Base-by-base conservation (phyloP, 2,113 vertebrate genomes). In the Sphaerodactylus townsendi region DNA sequence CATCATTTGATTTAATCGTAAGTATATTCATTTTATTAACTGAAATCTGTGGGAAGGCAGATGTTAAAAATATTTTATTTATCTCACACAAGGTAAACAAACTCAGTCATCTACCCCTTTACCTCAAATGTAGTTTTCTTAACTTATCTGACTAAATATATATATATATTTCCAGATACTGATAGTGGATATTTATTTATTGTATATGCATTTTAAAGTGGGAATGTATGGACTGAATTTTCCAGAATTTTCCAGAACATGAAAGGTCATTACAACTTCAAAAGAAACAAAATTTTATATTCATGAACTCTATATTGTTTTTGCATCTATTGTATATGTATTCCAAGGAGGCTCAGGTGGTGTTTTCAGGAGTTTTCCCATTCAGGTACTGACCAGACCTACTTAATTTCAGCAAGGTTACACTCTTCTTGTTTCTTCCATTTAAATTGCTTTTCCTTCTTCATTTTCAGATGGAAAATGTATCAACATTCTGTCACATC, bases 1-100 rank as follows among this genome's bases (percentile, higher is more conserved):
- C 1, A 0, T 76, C 0, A 1, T 2, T 77, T 77, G 9, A 85
- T 48, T 50, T 2, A 0, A 15, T 69, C 28, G 10, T 70, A 65
- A 14, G 1, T 0, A 59, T 23, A 21, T 59, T 59, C 56, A 59
- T 13, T 76, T 90, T 86, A 82, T 85, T 56, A 33, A 4, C 21
- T 48, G 9, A 81, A 62, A 46, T 19, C 0, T 9, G 0, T 68
- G 39, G 30, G 1, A n/a, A 2, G 7, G 17, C 68, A 5, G 0
- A 17, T 33, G 68, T 85, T 81, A 62, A 56, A 39, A 80, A 7
- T 69, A 59, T 81, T 86, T 6, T 3, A 48, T 91, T 88, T 78
- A 1, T 0, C 0, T 64, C 2, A 9, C 0, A 72, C 21, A 69
- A 84, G 7, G 66, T 13, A 0, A 0, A 0, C 15, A 19, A 3